Evolutionary conservation across 2,113 vertebrate species (phyloP).

Genomic region (Micronycteris hirsuta): DNA sequence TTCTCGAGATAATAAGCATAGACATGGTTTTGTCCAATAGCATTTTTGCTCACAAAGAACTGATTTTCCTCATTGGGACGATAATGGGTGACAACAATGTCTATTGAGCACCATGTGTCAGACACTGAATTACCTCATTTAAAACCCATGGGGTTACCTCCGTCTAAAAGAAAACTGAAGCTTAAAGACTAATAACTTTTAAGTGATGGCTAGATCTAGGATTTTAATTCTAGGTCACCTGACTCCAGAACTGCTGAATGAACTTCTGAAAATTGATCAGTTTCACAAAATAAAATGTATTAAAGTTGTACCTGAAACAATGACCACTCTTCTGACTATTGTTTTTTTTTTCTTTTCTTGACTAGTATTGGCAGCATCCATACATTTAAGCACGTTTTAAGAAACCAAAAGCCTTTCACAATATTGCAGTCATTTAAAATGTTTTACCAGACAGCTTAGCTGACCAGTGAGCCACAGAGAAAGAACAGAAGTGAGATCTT

Average conservation of each 20-base stretch:
- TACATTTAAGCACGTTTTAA: not conserved
- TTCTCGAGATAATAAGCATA: not conserved
- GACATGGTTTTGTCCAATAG: not conserved
- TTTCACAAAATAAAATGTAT: constrained; percentile 6
- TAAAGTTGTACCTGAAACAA: not conserved
- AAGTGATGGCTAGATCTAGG: not conserved
- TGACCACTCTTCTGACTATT: not conserved
- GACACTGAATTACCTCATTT: not conserved
- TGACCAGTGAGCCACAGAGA: not conserved
- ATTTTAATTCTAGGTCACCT: not conserved
- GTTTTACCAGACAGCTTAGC: not conserved
- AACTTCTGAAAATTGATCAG: not conserved
- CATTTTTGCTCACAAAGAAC: not conserved
- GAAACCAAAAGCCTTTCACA: not conserved
- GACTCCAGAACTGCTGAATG: not conserved
- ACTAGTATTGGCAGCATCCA: not conserved
- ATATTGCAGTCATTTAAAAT: not conserved
- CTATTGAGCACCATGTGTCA: not conserved
- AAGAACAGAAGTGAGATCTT: not conserved
- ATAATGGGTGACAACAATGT: not conserved
- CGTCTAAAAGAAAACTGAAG: not conserved
- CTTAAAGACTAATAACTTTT: not conserved
- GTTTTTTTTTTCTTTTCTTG: not conserved
- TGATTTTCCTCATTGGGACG: not conserved
- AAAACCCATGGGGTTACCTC: not conserved